Base-by-base conservation (phyloP, 2,113 vertebrate genomes). In the Sinocyclocheilus anshuiensis region DNA sequence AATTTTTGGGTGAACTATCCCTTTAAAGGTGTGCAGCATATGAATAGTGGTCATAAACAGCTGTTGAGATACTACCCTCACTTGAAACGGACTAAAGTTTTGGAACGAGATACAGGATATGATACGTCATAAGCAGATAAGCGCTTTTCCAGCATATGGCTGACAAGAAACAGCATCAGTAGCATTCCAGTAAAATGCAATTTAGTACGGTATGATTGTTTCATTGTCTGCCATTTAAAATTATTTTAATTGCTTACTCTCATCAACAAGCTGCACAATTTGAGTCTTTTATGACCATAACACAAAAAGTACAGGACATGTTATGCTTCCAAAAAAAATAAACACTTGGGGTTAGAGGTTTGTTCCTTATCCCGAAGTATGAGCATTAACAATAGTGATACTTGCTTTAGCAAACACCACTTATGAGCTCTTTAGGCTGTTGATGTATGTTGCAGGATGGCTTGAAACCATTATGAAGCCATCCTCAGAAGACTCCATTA, bases 401-500 rank as follows among this genome's bases (percentile, higher is more conserved):
- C n/a, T n/a, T 5, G 20, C 20, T 22, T 61, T 45, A 63, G 57
- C 22, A 45, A 42, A 61, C 6, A 16, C 13, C 12, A 26, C 36
- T 18, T 24, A 81, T 48, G 39, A 65, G 39, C 59, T 26, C 59
- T 81, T 63, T 9, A 65, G n/a, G 6, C 6, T 48, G 42, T 65
- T 67, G n/a, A 67, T 48, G 59, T 6, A 45, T 45, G 15, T 18
- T 79, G 12, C 57, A 65, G 79, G 4, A 12, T 65, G 36, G 24
- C 22, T 26, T 76, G 15, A 16, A 45, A 39, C 53, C 53, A 79
- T 79, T n/a, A 79, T 36, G 53, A 79, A 57, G n/a, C 15, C 36
- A 29, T 42, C 18, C 13, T 48, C 39, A 81, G 13, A 61, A 29
- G 18, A 20, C 42, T 48, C n/a, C 79, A 81, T 81, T 81, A 81